These are phyloP conservation scores for Caenorhabditis brenneri DNA, from an alignment of 1,140 invertebrate species.

Conservation along the genomic window DNA sequence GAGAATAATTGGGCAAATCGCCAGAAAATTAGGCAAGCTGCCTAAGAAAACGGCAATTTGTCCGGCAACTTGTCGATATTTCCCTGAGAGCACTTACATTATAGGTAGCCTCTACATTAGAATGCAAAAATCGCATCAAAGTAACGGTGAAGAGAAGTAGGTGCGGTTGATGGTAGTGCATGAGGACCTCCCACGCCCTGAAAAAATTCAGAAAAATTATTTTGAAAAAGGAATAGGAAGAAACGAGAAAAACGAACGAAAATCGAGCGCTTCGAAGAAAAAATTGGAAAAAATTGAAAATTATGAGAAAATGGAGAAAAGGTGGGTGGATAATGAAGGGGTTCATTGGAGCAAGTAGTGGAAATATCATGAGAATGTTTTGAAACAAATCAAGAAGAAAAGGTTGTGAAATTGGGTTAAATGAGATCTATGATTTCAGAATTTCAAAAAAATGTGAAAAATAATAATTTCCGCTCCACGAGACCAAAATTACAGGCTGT, in stretches of 20 bases:
- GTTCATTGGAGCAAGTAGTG: too few relatives aligned
- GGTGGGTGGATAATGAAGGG: too few relatives aligned
- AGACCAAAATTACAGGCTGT: too few relatives aligned
- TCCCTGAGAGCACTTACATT: not conserved
- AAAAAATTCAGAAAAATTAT: not conserved
- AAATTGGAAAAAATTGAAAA: not conserved
- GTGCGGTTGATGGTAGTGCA: not conserved
- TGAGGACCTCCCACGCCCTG: constrained; percentile 1
- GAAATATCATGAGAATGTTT: too few relatives aligned
- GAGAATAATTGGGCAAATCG: too few relatives aligned
- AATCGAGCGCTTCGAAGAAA: not conserved
- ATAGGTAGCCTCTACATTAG: not conserved
- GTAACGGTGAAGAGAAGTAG: not conserved
- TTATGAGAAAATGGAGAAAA: not conserved
- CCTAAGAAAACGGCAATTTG: too few relatives aligned
- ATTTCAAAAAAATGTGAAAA: too few relatives aligned
- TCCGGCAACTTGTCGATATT: not conserved
- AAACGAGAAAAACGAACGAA: not conserved
- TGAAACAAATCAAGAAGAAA: too few relatives aligned
- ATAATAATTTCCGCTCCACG: too few relatives aligned
- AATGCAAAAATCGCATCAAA: constrained; percentile 17
- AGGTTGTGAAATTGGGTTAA: too few relatives aligned
- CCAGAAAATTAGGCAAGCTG: too few relatives aligned
- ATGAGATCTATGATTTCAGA: too few relatives aligned
- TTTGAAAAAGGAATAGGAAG: not conserved